Conservation (phyloP, 2,888 invertebrate species). For the Anagyrus pseudococci region DNA sequence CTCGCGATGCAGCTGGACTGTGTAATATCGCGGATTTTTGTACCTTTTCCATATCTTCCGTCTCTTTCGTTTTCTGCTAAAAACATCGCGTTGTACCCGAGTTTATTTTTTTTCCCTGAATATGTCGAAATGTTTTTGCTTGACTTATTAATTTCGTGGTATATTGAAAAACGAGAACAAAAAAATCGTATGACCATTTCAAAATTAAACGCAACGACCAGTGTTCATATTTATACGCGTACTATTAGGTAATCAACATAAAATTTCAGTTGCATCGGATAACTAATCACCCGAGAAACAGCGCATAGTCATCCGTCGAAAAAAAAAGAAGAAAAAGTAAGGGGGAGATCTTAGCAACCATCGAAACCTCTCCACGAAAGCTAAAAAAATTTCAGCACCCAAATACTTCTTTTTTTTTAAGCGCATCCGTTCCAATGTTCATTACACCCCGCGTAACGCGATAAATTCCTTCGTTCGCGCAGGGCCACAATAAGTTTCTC, state of each 20-base stretch:
- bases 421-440: not conserved
- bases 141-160: too few relatives aligned
- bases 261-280: too few relatives aligned
- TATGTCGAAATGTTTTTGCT: not conserved
- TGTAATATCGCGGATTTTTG: slow-evolving; percentile 35
- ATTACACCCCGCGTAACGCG: slow-evolving; percentile 1
- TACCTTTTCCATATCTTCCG: slow-evolving; percentile 32
- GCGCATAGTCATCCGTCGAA: too few relatives aligned
- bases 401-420: not conserved
- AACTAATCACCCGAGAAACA: too few relatives aligned
- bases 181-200: too few relatives aligned
- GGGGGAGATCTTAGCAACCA: not conserved
- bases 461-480: slow-evolving; percentile 18
- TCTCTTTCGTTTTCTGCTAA: not conserved
- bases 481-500: not conserved
- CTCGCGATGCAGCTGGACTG: slow-evolving; percentile 17
- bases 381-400: too few relatives aligned
- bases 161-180: too few relatives aligned
- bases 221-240: too few relatives aligned
- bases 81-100: too few relatives aligned
- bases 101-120: not conserved
- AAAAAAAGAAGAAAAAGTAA: not conserved
- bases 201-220: too few relatives aligned
- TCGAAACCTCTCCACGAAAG: not conserved
- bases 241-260: too few relatives aligned